Base-by-base conservation (phyloP, 2,797 vertebrate genomes). In the Megaceryle alcyon region DNA sequence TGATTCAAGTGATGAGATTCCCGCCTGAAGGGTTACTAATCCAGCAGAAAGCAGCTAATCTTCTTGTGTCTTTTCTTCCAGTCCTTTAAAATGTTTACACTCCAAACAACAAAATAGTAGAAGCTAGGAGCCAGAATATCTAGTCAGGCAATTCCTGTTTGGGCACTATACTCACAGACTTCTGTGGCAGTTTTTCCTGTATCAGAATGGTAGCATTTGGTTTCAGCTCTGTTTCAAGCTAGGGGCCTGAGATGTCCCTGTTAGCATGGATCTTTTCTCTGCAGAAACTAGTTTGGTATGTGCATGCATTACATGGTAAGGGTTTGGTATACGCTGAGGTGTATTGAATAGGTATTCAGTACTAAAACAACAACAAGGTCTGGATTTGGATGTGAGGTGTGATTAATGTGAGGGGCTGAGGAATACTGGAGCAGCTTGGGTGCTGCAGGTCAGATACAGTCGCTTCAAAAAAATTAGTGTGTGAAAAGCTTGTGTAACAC, bases 271-370 rank as follows among this genome's bases (percentile, higher is more conserved):
- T 54, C 37, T 90, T 90, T 68, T 21, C 33, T 53, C 39, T 80
- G 25, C 69, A 69, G 64, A 77, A 90, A 68, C 22, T 10, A 14
- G 25, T 46, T 43, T 60, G 41, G 7, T 56, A 9, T 1, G 8
- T 39, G 61, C 0, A 1, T 48, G 73, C 28, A 4, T 35, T 7
- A 2, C 1, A 4, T 61, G 41, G 79, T 41, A 66, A 75, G 26
- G 14, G 26, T 57, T 29, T 65, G 72, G n/a, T 14, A 44, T 17
- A 33, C 25, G 43, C 39, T 88, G 46, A 61, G 19, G 35, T 76
- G 9, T 64, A 19, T 31, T 53, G 29, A 82, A 9, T 19, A 64
- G 51, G 18, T 59, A 31, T 13, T 60, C 16, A 17, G 22, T 39
- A 21, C 25, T 56, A 22, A 26, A 78, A 17, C 29, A 71, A 33